Base-by-base conservation (phyloP, 2,797 vertebrate genomes). In the Epinephelus malabaricus region DNA sequence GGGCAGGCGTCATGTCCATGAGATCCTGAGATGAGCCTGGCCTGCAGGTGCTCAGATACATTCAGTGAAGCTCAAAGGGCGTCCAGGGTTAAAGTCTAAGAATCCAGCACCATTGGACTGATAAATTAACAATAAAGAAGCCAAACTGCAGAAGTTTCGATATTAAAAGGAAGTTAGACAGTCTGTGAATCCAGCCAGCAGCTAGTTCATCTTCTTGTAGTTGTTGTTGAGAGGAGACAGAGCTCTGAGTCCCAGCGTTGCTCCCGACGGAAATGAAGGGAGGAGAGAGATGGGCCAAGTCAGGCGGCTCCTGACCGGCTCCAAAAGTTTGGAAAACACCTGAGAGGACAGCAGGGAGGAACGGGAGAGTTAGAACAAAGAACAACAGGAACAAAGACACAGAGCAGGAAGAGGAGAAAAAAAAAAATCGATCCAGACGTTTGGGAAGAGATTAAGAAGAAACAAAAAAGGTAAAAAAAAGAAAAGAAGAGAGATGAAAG, bases 311-410 rank as follows among this genome's bases (percentile, higher is more conserved):
- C 95, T 96, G 94, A 96, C 94, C 23, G 96, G 96, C 95, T 96
- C 96, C 94, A 94, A 95, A 83, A 98, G 95, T 96, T 97, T 97
- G 96, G 95, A 96, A 96, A 98, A 94, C 87, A 98, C 97, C 97
- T 98, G 96, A 93, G 91, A 97, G 97, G 91, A 97, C 59, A 91
- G 82, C 67, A 81, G 84, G 93, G 68, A 83, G 79, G 92, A 89
- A 76, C 89, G 81, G 86, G 12, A 68, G 72, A 55, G 85, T 94
- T 91, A 91, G 15, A 46, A 80, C 21, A 40, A 53, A 46, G 58
- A 68, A 50, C 40, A 13, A 71, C n/a, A 0, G 66, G 73, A 68
- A 18, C 50, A 38, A 78, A 95, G 94, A 92, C 65, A 77, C 63
- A 62, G 55, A 66, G 63, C 6, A 50, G 53, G 40, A 54, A 54